Evolutionary conservation across 2,888 invertebrate species (phyloP).

Genomic region (Unio pictorum): DNA sequence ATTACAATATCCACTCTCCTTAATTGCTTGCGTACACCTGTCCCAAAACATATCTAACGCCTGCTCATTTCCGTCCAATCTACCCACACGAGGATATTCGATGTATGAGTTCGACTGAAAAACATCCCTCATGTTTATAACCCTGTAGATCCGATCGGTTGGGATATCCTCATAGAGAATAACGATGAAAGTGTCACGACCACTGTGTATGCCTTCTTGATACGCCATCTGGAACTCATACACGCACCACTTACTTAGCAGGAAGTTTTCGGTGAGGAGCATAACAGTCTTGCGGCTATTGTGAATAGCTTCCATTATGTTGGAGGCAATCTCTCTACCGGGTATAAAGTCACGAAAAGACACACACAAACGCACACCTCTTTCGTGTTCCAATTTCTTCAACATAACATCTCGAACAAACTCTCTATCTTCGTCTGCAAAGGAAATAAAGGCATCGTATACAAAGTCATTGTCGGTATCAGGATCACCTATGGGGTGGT

Average conservation of each 20-base stretch:
- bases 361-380: slow-evolving; percentile 31
- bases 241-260: slow-evolving; percentile 40
- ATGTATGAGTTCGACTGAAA: too few species aligned
- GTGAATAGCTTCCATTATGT: slow-evolving; percentile 38
- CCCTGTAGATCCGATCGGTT: too few species aligned
- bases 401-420: slow-evolving; percentile 15
- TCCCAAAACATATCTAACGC: too few species aligned
- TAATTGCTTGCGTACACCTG: too few species aligned
- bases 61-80: too few species aligned
- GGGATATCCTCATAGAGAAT: too few species aligned
- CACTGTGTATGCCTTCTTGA: slow-evolving; percentile 14
- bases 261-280: slow-evolving; percentile 30
- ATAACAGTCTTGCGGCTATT: slow-evolving; percentile 40
- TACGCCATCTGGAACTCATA: slow-evolving; percentile 45
- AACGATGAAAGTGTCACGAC: too few species aligned
- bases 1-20: too few species aligned
- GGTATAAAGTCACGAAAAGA: slow-evolving; percentile 42
- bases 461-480: slow-evolving; percentile 10
- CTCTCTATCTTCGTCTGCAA: slow-evolving; percentile 17
- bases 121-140: too few species aligned
- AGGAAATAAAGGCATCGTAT: slow-evolving; percentile 40
- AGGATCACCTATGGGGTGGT: not conserved
- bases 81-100: too few species aligned
- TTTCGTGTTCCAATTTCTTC: slow-evolving; percentile 9
- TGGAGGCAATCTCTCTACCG: slow-evolving; percentile 35